Base-by-base conservation (phyloP, 2,113 vertebrate genomes). In the Platysteira castanea region DNA sequence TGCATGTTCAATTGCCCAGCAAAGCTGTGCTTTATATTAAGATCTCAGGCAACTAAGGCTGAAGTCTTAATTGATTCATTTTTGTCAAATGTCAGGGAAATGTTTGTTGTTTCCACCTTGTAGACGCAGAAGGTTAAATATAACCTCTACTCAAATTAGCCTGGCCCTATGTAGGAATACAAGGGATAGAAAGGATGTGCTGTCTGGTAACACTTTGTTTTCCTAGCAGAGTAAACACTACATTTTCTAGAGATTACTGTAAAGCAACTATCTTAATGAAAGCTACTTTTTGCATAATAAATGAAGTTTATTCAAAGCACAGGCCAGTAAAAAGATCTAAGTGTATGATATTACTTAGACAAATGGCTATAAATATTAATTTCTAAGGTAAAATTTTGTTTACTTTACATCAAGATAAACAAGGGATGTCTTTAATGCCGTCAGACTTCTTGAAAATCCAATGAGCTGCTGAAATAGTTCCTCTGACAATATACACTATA, bases 371-470 rank as follows among this genome's bases (percentile, higher is more conserved):
- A 88, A 81, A 93, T 90, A 88, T 57, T 96, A 68, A 94, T 91
- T 93, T 84, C 35, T 77, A 73, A 74, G 35, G 41, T 71, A 65
- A 84, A 87, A 53, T 50, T 88, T 68, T 84, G 42, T 93, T 96
- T 84, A 74, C 52, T 75, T 96, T 86, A 61, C 39, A 81, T 89
- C 27, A 73, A 78, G 82, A 85, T 46, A 95, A 95, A 89, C 74
- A 95, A 78, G 15, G 33, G 33, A 93, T 82, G 33, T 52, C 33
- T 92, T 92, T 91, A 95, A 88, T 63, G 52, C 30, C 11, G 7
- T 75, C 68, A 94, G 61, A 74, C 37, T 73, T 88, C 79, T 78
- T 90, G 87, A 93, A 91, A 95, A 95, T 90, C 65, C 74, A 94
- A 49, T 71, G 65, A 87, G 65, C 79, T 89, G 69, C 41, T 90